Evolutionary conservation across 2,888 invertebrate species (phyloP), one percentile per base, ranked within the genome.

Genomic region (Barypeithes pellucidus): DNA sequence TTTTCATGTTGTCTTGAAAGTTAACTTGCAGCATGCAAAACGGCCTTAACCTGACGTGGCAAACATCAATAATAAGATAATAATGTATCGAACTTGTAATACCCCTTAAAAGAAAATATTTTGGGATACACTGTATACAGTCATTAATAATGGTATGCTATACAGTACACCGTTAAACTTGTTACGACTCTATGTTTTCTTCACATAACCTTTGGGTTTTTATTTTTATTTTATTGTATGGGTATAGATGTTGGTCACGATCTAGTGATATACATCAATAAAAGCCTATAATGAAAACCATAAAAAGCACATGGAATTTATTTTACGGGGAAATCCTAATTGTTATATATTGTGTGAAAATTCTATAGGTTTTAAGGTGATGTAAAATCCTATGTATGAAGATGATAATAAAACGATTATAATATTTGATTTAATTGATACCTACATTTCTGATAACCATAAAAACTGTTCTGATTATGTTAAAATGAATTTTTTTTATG

Each of bases 311-410:
- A 9, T 11, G 47, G 20, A 18, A 47, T 47, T 8, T 47, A 12
- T 16, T 11, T 45, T 18, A 45, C 16, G 20, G 47, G 47, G 20
- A 47, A 47, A 47, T 47, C 20, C 47, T 47, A 11, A 47, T 47
- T 47, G 47, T 20, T 9, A 16, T 47, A 9, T 20, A 47, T 47
- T 47, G 47, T 47, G 3, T 20, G 20, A 20, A 20, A 29, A 29
- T 47, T 20, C 1, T 4, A n/a, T 39, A n/a, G n/a, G 12, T 12
- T n/a, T 4, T n/a, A n/a, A 39, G 3, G 12, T n/a, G n/a, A 39
- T n/a, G n/a, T 39, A n/a, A 39, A n/a, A 39, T n/a, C 39, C n/a
- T 4, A 39, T 39, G 3, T 39, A 39, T 39, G 2, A 39, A 39
- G 29, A 29, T 29, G 7, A 29, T 29, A 29, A 29, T 29, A 29